phyloP scores from a whole-genome alignment of 2,113 vertebrate species.

The Clinocottus analis region DNA sequence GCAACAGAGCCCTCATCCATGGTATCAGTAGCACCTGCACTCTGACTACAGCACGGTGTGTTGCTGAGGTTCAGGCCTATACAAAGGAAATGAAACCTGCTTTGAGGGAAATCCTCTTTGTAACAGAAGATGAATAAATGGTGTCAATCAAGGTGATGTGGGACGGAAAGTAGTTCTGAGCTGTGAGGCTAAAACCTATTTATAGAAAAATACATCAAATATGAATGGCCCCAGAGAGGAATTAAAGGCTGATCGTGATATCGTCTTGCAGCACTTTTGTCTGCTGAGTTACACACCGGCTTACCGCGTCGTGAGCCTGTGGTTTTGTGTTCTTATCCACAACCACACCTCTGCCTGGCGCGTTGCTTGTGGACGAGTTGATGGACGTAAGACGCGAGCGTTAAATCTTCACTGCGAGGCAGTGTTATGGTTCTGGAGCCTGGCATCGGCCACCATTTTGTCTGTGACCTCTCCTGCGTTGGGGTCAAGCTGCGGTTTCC shows the following conservation, averaged over 20 bases:
- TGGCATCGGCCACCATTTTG: slow-evolving; percentile 2
- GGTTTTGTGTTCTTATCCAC: slow-evolving; percentile 3
- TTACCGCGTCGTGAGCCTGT: slow-evolving; percentile 7
- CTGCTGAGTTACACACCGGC: background rate
- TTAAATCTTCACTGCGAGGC: slow-evolving; percentile 22
- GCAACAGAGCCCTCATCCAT: background rate
- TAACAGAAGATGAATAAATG: slow-evolving; percentile 41
- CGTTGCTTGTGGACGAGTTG: background rate
- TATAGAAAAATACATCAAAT: slow-evolving; percentile 26
- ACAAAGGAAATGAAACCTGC: slow-evolving; percentile 43
- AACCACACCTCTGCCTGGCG: background rate
- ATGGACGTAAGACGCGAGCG: slow-evolving; percentile 22
- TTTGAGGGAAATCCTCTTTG: slow-evolving; percentile 22
- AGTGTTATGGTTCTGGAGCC: slow-evolving; percentile 48
- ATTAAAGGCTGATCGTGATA: slow-evolving; percentile 4
- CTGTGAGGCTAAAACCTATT: slow-evolving; percentile 24
- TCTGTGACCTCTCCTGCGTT: slow-evolving; percentile 25
- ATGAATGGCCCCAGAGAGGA: slow-evolving; percentile 14
- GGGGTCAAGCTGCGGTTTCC: slow-evolving; percentile 23
- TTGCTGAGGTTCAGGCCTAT: background rate
- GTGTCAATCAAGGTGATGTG: slow-evolving; percentile 37
- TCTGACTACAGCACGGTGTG: background rate
- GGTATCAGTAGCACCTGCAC: background rate
- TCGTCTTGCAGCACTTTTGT: background rate
- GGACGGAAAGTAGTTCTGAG: slow-evolving; percentile 15